These are phyloP conservation scores for Isichthys henryi DNA, from an alignment of 2,113 vertebrate genomes.

Conservation along the genomic window DNA sequence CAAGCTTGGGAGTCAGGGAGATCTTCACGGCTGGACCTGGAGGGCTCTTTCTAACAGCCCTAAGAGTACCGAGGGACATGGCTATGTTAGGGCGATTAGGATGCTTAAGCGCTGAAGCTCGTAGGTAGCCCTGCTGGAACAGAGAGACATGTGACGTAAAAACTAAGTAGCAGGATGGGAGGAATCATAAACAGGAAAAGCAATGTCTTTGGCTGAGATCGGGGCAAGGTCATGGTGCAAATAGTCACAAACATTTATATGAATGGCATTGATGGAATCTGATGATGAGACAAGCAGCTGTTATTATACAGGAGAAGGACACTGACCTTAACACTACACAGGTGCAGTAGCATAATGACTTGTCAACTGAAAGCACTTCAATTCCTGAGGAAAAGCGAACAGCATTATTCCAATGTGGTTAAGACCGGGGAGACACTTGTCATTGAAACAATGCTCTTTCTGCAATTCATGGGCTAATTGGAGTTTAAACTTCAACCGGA, in stretches of 20 bases:
- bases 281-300: neutral
- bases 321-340: constrained; percentile 97
- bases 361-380: constrained; percentile 88
- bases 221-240: neutral
- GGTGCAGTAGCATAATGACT: constrained; percentile 98
- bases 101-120: neutral
- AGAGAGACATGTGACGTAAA: neutral
- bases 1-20: neutral
- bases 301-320: constrained; percentile 10
- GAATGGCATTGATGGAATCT: neutral
- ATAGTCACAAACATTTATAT: constrained; percentile 3
- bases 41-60: neutral
- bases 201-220: neutral
- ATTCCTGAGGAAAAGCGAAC: constrained; percentile 82
- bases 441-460: constrained; percentile 1
- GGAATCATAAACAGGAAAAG: neutral
- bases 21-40: neutral
- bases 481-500: neutral
- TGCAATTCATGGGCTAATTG: neutral
- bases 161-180: neutral
- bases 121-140: neutral
- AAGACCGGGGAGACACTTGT: neutral
- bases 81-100: neutral
- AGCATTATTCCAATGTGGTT: constrained; percentile 18
- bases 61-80: neutral